Evolutionary conservation across 2,113 vertebrate species (phyloP).

Genomic region (Upupa epops): DNA sequence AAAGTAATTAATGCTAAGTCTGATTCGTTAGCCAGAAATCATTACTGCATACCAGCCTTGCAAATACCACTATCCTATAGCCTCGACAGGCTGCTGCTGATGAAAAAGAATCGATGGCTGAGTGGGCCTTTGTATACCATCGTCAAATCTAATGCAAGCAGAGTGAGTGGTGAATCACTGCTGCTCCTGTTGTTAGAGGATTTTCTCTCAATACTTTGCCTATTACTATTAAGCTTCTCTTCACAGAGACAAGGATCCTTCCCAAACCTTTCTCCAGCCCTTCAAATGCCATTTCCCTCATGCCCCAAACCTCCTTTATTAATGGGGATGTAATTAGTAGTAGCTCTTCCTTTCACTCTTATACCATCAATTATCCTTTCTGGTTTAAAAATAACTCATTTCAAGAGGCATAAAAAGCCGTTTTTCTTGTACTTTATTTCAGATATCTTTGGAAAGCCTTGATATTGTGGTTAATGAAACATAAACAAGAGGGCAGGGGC

Average conservation of each 20-base stretch:
- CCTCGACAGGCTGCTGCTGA: background rate
- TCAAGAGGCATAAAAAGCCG: background rate
- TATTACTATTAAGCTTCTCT: background rate
- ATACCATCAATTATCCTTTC: background rate
- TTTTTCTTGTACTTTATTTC: background rate
- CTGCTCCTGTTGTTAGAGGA: background rate
- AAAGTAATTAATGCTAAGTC: conserved; percentile 17
- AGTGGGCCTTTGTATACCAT: background rate
- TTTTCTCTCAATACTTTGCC: background rate
- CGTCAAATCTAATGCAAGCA: background rate
- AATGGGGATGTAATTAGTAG: background rate
- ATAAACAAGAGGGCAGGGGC: background rate
- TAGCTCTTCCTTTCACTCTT: background rate
- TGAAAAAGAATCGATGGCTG: background rate
- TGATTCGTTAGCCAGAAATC: background rate
- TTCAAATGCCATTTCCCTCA: background rate
- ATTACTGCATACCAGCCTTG: background rate
- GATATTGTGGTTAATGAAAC: background rate
- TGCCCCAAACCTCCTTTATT: background rate
- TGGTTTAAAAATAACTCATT: background rate
- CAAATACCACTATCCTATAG: background rate
- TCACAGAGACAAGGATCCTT: background rate
- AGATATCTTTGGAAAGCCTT: background rate
- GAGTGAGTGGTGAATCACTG: background rate
- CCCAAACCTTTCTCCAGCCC: background rate